These are phyloP conservation scores for Sebastes itinus DNA, from an alignment of 2,797 vertebrate genomes.

Conservation along the genomic window DNA sequence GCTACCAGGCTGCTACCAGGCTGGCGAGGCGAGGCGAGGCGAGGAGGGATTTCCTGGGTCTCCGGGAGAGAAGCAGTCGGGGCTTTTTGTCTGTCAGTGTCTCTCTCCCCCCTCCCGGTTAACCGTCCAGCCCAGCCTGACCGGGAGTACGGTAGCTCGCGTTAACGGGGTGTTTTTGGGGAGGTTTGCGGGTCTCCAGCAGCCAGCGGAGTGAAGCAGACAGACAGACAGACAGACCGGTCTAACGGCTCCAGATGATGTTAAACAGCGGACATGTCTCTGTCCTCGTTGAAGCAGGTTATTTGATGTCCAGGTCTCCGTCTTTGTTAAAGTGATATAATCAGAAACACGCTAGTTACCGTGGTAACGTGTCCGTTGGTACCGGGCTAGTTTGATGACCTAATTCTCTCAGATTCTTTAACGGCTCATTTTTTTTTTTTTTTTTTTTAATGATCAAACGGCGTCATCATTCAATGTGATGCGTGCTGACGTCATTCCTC, in stretches of 20 bases:
- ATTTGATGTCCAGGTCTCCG: neutral
- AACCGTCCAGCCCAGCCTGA: slow-evolving; percentile 42
- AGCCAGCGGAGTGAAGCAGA: slow-evolving; percentile 34
- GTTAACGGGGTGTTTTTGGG: slow-evolving; percentile 17
- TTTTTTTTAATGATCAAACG: slow-evolving; percentile 81
- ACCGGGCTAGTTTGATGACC: slow-evolving; percentile 65
- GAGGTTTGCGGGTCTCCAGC: slow-evolving; percentile 64
- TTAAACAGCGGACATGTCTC: slow-evolving; percentile 67
- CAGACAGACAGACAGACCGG: slow-evolving; percentile 58
- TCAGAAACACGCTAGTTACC: neutral
- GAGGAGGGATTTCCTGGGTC: slow-evolving; percentile 51
- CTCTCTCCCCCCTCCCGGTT: slow-evolving; percentile 40
- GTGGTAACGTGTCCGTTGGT: neutral
- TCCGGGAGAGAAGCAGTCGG: slow-evolving; percentile 30
- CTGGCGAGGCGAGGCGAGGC: slow-evolving; percentile 34
- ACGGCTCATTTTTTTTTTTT: slow-evolving; percentile 66
- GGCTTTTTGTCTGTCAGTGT: slow-evolving; percentile 21
- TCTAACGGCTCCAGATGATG: slow-evolving; percentile 70
- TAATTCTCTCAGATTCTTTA: slow-evolving; percentile 77
- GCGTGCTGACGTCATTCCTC: slow-evolving; percentile 84
- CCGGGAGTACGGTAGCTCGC: slow-evolving; percentile 42
- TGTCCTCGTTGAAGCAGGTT: slow-evolving; percentile 52
- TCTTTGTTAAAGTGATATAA: neutral
- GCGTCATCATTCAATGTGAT: slow-evolving; percentile 84
- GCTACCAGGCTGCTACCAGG: slow-evolving; percentile 40